Conservation (phyloP, 2,888 invertebrate species). For the Mythimna vitellina region DNA sequence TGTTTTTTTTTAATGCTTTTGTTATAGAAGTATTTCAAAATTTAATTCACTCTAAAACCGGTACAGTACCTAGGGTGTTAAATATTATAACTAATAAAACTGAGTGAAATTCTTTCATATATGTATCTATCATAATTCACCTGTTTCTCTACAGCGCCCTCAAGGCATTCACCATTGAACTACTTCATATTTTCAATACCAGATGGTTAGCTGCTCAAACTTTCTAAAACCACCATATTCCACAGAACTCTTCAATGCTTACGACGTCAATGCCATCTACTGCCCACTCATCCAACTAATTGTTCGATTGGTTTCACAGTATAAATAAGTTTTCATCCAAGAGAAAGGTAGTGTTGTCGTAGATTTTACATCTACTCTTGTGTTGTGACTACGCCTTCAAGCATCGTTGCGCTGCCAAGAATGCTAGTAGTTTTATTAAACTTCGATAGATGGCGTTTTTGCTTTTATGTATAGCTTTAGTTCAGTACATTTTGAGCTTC, state of each 20-base stretch:
- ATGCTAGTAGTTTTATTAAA: conserved; percentile 10
- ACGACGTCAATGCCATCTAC: conserved; percentile 49
- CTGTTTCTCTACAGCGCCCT: conserved; percentile 27
- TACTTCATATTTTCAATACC: neutral
- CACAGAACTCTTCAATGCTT: neutral
- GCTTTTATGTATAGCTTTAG: neutral
- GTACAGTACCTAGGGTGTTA: too few species aligned
- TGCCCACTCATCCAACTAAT: neutral
- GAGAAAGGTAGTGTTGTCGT: conserved; percentile 38
- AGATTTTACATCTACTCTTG: neutral
- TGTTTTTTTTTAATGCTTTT: too few species aligned
- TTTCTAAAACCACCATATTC: neutral
- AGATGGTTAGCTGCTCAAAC: neutral
- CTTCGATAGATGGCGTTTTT: conserved; percentile 45
- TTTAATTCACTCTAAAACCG: too few species aligned
- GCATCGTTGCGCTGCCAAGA: neutral
- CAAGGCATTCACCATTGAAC: conserved; percentile 9
- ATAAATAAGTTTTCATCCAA: neutral
- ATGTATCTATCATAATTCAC: too few species aligned
- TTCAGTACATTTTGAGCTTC: neutral
- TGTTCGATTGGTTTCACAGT: neutral
- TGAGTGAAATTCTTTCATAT: neutral
- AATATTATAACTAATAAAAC: too few species aligned
- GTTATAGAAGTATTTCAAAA: neutral
- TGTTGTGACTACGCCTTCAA: too few species aligned